phyloP scores from a whole-genome alignment of 2,797 vertebrate species.

The Sebastes taczanowskii region DNA sequence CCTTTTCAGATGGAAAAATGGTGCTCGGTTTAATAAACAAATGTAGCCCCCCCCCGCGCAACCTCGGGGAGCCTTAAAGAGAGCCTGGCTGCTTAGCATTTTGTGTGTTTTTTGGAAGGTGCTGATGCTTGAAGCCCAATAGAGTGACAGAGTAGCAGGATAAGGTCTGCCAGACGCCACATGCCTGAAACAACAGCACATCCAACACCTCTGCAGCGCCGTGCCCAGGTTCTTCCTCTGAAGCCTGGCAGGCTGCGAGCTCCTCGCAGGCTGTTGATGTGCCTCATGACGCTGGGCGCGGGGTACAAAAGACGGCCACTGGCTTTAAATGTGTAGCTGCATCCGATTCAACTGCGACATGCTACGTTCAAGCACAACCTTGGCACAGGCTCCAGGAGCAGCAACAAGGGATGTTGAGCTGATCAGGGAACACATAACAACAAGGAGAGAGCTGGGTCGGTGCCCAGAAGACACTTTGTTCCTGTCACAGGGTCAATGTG shows the following conservation, averaged over 20 bases:
- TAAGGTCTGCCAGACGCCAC: constrained; percentile 42
- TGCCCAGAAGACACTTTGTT: constrained; percentile 56
- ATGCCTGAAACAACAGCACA: constrained; percentile 39
- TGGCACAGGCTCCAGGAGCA: constrained; percentile 40
- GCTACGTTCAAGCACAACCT: constrained; percentile 10
- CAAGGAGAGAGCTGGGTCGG: constrained; percentile 34
- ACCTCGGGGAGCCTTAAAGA: constrained; percentile 24
- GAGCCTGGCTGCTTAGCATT: constrained; percentile 29
- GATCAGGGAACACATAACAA: not conserved
- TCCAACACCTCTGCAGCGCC: constrained; percentile 31
- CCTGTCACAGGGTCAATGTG: constrained; percentile 54
- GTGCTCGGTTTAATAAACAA: constrained; percentile 51
- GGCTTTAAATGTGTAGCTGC: constrained; percentile 32
- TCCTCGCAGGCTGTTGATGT: constrained; percentile 34
- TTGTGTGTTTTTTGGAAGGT: constrained; percentile 29
- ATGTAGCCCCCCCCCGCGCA: not conserved
- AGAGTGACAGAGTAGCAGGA: constrained; percentile 31
- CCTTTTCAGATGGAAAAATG: constrained; percentile 40
- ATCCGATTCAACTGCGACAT: constrained; percentile 20
- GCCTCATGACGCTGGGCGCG: constrained; percentile 27
- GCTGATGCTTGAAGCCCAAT: constrained; percentile 19
- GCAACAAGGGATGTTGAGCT: constrained; percentile 9
- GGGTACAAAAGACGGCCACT: constrained; percentile 17
- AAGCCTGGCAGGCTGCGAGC: constrained; percentile 14
- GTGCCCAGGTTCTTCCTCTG: constrained; percentile 19